phyloP scores from a whole-genome alignment of 2,113 vertebrate species.

The Sander vitreus region DNA sequence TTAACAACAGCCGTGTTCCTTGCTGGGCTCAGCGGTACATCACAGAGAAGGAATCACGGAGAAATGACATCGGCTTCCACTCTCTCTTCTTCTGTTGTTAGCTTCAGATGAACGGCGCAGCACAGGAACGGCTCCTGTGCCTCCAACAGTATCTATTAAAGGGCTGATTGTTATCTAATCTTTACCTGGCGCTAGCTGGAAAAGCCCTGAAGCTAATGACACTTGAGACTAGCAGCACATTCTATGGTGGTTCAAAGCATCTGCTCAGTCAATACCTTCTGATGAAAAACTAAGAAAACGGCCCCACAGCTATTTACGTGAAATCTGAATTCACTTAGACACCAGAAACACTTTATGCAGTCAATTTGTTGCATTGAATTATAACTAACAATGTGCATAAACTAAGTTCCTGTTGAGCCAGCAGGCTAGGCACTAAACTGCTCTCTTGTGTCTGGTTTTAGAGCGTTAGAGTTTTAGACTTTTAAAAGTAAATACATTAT shows the following conservation, averaged over 20 bases:
- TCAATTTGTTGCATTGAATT: slow-evolving; percentile 76
- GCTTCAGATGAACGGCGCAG: slow-evolving; percentile 70
- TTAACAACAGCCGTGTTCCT: slow-evolving; percentile 51
- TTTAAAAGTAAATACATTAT: background rate
- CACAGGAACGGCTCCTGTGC: slow-evolving; percentile 71
- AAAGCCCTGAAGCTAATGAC: slow-evolving; percentile 85
- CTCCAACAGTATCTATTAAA: slow-evolving; percentile 84
- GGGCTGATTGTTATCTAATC: slow-evolving; percentile 87
- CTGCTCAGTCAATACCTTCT: slow-evolving; percentile 77
- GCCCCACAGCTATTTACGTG: slow-evolving; percentile 70
- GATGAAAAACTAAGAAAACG: slow-evolving; percentile 67
- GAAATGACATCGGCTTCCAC: slow-evolving; percentile 64
- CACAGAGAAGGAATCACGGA: slow-evolving; percentile 52
- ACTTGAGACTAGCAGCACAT: slow-evolving; percentile 84
- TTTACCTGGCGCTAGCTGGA: slow-evolving; percentile 83
- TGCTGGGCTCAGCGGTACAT: slow-evolving; percentile 51
- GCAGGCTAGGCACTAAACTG: slow-evolving; percentile 20
- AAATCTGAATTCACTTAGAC: slow-evolving; percentile 70
- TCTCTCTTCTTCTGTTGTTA: slow-evolving; percentile 68
- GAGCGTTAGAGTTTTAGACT: slow-evolving; percentile 34
- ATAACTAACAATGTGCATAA: slow-evolving; percentile 64
- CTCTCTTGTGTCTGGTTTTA: slow-evolving; percentile 47
- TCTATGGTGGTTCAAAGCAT: slow-evolving; percentile 81
- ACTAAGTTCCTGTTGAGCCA: slow-evolving; percentile 65
- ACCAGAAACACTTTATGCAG: slow-evolving; percentile 68